phyloP scores from a whole-genome alignment of 2,113 vertebrate genomes.

The Chinchilla lanigera region DNA sequence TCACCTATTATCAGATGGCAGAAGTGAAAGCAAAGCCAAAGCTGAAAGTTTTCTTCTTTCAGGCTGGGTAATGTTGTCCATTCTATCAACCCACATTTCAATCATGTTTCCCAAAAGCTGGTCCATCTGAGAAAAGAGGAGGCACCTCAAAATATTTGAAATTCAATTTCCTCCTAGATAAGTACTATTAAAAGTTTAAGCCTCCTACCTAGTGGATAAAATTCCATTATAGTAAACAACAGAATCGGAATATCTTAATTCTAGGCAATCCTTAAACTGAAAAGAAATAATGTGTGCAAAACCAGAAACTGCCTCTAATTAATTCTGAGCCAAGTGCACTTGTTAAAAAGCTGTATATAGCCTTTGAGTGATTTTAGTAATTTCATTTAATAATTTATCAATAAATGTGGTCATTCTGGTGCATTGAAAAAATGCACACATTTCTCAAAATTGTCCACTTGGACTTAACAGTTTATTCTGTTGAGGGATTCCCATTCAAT shows the following conservation, averaged over 20 bases:
- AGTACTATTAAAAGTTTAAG: constrained; percentile 2
- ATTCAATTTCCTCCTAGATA: neutral
- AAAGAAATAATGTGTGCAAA: constrained; percentile 40
- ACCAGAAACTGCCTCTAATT: constrained; percentile 16
- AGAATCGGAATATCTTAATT: constrained; percentile 15
- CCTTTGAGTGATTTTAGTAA: neutral
- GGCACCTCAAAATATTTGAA: constrained; percentile 48
- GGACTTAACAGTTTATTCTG: neutral
- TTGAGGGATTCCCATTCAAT: neutral
- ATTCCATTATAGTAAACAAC: constrained; percentile 30
- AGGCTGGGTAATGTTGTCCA: constrained; percentile 99
- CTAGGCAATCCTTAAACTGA: neutral
- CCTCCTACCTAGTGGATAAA: neutral
- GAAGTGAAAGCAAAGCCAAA: constrained; percentile 94
- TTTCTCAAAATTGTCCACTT: constrained; percentile 3
- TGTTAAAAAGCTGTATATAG: neutral
- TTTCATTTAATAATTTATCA: constrained; percentile 35
- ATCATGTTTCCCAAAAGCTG: constrained; percentile 94
- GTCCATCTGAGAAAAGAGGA: constrained; percentile 87
- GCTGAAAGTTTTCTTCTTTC: constrained; percentile 98
- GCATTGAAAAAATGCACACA: neutral
- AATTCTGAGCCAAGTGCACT: constrained; percentile 11
- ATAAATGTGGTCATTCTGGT: neutral
- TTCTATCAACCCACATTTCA: constrained; percentile 99
- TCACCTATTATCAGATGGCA: constrained; percentile 95